Base-by-base conservation (phyloP, 1,140 invertebrate species). In the Bombus waltoni region DNA sequence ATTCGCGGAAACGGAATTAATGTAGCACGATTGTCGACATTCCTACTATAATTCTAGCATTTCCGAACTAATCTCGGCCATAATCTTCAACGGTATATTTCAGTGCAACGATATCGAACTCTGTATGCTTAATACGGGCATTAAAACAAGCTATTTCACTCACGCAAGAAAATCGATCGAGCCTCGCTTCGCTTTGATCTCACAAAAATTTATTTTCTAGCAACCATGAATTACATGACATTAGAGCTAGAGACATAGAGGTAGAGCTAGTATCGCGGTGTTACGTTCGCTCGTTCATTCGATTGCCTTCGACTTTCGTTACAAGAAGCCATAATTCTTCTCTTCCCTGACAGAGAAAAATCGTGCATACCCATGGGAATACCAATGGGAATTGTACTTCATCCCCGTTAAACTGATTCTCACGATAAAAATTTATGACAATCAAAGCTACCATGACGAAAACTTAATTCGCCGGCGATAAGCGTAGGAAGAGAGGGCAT, bases 401-500 rank as follows among this genome's bases (percentile, higher is more conserved):
- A 18, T 11, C 15, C 57, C 8, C 6, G 40, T 18, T 1, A 83
- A 40, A 57, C 35, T 59, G 75, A 77, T 79, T 59, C 47, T 65
- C 18, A 25, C 57, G 47, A 87, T 65, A 75, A 83, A 83, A 57
- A 70, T 88, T 77, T 38, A 47, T 70, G 40, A 70, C 68, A 74
- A 76, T 70, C 40, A n/a, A 5, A 28, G n/a, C 28, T 74, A 15
- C 25, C 62, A 4, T 0, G 32, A 22, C 28, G 38, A 79, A 75
- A 78, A 79, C 74, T 40, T 86, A 65, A 85, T 83, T 59, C 47
- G 38, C 0, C n/a, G 2, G 0, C 53, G 74, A 83, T 62, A 74
- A 70, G 9, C 18, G 32, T 28, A 42, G 5, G 18, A n/a, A 28
- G 32, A 28, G 32, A 32, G n/a, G 40, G 38, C 32, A 25, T 75